A percentile compares a stretch with the other conserved stretches of the same genome.
These are phyloP conservation scores for Microctenopoma lineatum DNA, from an alignment of 2,797 vertebrate genomes.

Conservation along the genomic window DNA sequence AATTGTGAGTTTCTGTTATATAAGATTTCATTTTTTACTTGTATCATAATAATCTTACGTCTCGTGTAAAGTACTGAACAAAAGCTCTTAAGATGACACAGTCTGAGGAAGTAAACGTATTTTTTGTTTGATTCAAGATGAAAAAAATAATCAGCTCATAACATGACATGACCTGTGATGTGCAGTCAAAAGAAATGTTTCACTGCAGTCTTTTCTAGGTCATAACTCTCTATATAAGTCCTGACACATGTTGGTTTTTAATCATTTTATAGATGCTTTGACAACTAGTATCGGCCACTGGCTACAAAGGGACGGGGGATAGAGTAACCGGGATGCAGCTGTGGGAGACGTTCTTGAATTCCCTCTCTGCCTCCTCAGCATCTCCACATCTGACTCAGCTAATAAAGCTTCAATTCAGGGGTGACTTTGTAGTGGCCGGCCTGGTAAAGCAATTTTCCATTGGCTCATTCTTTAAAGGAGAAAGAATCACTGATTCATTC, in stretches of 20 bases:
- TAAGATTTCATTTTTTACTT: neutral
- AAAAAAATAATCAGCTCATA: neutral
- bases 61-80: neutral
- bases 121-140: neutral
- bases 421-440: slow-evolving; percentile 71
- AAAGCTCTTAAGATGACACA: neutral
- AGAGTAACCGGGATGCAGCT: slow-evolving; percentile 30
- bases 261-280: slow-evolving; percentile 35
- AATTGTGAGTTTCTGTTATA: neutral
- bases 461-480: slow-evolving; percentile 44
- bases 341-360: slow-evolving; percentile 59
- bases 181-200: neutral
- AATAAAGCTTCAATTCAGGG: slow-evolving; percentile 75
- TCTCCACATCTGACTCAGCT: slow-evolving; percentile 79
- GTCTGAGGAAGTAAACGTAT: neutral
- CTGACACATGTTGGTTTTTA: slow-evolving; percentile 5
- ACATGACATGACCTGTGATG: neutral
- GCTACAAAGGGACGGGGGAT: slow-evolving; percentile 27
- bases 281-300: slow-evolving; percentile 28
- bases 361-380: slow-evolving; percentile 75
- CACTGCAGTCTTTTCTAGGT: neutral
- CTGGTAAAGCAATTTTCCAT: slow-evolving; percentile 67
- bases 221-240: slow-evolving; percentile 7
- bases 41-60: neutral
- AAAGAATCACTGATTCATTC: slow-evolving; percentile 65